Evolutionary conservation across 1,140 invertebrate species (phyloP).

Genomic region (Prorops nasuta): DNA sequence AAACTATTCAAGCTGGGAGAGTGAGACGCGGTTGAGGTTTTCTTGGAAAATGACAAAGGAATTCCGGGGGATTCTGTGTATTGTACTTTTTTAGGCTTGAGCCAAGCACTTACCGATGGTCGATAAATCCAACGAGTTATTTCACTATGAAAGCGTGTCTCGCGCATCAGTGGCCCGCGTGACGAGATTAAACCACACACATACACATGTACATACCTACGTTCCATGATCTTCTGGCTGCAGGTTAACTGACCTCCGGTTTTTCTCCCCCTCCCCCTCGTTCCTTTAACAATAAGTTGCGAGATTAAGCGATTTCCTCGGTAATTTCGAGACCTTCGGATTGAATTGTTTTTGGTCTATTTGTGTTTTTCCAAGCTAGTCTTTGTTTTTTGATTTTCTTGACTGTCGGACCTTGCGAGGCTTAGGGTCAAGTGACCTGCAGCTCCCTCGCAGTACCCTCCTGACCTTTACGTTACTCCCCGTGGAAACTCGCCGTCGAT

Average conservation of each 20-base stretch:
- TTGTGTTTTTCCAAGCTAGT: not conserved
- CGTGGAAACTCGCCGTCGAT: slow-evolving; percentile 19
- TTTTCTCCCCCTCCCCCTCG: not conserved
- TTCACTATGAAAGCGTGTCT: slow-evolving; percentile 1
- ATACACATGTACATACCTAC: no score
- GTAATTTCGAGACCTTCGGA: not conserved
- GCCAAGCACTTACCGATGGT: no score
- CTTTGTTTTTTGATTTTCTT: slow-evolving; percentile 27
- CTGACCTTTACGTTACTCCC: slow-evolving; percentile 15
- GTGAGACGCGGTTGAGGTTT: no score
- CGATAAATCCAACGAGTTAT: no score
- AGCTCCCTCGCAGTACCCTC: not conserved
- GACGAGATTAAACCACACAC: slow-evolving; percentile 28
- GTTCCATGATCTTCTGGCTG: slow-evolving; percentile 19
- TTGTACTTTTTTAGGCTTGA: no score
- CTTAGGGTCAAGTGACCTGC: not conserved
- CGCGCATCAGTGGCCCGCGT: slow-evolving; percentile 23
- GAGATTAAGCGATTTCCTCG: no score
- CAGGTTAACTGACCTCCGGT: slow-evolving; percentile 21
- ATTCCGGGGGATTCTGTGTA: no score
- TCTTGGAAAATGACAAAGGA: no score
- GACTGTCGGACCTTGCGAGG: not conserved
- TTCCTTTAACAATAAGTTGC: not conserved
- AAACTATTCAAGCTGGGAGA: no score
- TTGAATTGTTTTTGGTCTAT: no score